Percentiles rank a stretch among this genome's conserved stretches.
Conservation (phyloP, 2,113 vertebrate genomes). For the Laterallus jamaicensis region DNA sequence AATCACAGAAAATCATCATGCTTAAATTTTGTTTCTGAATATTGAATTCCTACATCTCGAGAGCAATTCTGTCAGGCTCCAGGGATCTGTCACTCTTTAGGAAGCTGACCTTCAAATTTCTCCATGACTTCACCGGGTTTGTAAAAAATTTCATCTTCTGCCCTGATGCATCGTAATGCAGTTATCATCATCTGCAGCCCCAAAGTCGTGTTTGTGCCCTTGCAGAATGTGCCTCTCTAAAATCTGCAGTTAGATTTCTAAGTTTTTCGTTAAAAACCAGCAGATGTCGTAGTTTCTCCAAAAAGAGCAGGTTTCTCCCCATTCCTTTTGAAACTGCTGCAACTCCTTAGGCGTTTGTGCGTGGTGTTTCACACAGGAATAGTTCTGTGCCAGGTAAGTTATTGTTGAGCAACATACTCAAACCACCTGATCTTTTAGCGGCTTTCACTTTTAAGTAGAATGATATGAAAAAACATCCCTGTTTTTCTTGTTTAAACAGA, state of each 20-base stretch:
- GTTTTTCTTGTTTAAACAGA: not conserved
- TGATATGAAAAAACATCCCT: not conserved
- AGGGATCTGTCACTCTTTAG: not conserved
- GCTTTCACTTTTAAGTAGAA: not conserved
- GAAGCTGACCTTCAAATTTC: not conserved
- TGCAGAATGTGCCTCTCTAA: not conserved
- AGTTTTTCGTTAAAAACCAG: conserved; percentile 22
- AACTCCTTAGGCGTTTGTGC: not conserved
- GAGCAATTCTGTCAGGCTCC: not conserved
- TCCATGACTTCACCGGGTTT: not conserved
- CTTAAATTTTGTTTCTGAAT: not conserved
- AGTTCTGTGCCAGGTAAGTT: not conserved
- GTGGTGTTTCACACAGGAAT: not conserved
- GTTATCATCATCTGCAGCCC: not conserved
- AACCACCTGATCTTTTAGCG: not conserved
- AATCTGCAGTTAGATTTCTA: not conserved
- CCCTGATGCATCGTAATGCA: not conserved
- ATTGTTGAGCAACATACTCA: not conserved
- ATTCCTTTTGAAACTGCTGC: not conserved
- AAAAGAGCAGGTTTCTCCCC: not conserved
- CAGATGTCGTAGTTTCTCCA: conserved; percentile 70
- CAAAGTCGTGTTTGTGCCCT: not conserved
- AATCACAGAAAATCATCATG: not conserved
- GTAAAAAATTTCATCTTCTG: not conserved
- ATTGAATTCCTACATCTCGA: not conserved